Conservation (phyloP, 2,113 vertebrate species). For the Seriola quinqueradiata region DNA sequence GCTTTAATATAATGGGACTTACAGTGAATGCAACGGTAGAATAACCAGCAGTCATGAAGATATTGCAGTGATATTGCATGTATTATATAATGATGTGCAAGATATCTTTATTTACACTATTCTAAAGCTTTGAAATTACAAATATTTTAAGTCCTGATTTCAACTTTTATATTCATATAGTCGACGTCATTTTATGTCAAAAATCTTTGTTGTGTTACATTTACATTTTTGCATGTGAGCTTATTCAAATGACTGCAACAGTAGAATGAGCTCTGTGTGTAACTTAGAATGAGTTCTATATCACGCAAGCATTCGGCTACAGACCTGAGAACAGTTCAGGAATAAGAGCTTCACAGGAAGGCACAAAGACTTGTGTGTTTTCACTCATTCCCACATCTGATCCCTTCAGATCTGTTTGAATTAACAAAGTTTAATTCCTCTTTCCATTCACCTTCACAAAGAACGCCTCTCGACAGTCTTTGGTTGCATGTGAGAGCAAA, state of each 20-base stretch:
- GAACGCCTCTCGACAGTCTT: slow-evolving; percentile 28
- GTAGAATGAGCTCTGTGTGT: not conserved
- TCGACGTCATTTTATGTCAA: not conserved
- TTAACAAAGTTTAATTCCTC: slow-evolving; percentile 47
- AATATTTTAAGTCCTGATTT: not conserved
- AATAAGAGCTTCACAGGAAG: not conserved
- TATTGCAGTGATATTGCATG: not conserved
- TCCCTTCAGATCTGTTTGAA: slow-evolving; percentile 44
- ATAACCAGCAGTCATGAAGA: not conserved
- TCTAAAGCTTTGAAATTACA: not conserved
- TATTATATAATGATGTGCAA: not conserved
- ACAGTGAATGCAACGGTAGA: slow-evolving; percentile 3
- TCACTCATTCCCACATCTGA: slow-evolving; percentile 41
- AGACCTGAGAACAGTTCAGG: not conserved
- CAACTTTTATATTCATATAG: not conserved
- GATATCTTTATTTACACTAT: not conserved
- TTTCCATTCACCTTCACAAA: slow-evolving; percentile 41
- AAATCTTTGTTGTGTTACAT: not conserved
- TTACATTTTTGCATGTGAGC: not conserved
- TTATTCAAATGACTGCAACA: not conserved
- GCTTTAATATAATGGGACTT: slow-evolving; percentile 18
- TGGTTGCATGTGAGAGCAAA: slow-evolving; percentile 52
- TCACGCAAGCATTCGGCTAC: not conserved
- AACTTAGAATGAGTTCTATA: not conserved
- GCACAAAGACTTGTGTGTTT: slow-evolving; percentile 4